Evolutionary conservation across 2,113 vertebrate species (phyloP), one percentile per base, ranked within the genome.

Genomic region (Oenanthe oenanthe): DNA sequence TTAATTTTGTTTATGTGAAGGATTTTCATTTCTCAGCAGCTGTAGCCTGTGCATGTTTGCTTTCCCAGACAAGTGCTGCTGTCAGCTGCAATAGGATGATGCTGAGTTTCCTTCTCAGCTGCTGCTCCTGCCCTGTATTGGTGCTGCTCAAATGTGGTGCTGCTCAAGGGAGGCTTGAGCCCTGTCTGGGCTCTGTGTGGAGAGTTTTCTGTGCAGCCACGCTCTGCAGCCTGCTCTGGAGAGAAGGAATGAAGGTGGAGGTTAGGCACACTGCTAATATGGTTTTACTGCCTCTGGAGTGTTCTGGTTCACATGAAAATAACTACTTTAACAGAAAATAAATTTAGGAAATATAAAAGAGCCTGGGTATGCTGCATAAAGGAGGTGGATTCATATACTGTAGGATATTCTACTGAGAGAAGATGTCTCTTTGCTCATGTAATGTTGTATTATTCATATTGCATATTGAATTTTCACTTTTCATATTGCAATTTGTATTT

Each of bases 381-480:
- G 36, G 32, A 57, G 51, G 19, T 60, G 58, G 24, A 72, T 89
- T 94, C 18, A 20, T 67, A 60, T 45, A 80, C 40, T 45, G 16
- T 70, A 84, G 48, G 60, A 65, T 66, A 89, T 75, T 81, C 54
- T 83, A 34, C 42, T 94, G 90, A 91, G 34, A 47, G 38, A 73
- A 50, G 31, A 66, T 75, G 60, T 83, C 29, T 12, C 56, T 88
- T 95, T 78, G 73, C 57, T 95, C 93, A 93, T 88, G 62, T 66
- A 77, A 89, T 83, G 68, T 93, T 96, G 53, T 92, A 87, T 94
- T 96, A 90, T 93, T 96, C 89, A 85, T 94, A 65, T 83, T 96
- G 83, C 63, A 85, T 79, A 87, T 84, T 91, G 94, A 93, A 92
- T 95, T 97, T 96, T 96, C 86, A 58, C 24, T 81, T 93, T 97